Conservation (phyloP, 2,113 vertebrate species). For the Pionites leucogaster region DNA sequence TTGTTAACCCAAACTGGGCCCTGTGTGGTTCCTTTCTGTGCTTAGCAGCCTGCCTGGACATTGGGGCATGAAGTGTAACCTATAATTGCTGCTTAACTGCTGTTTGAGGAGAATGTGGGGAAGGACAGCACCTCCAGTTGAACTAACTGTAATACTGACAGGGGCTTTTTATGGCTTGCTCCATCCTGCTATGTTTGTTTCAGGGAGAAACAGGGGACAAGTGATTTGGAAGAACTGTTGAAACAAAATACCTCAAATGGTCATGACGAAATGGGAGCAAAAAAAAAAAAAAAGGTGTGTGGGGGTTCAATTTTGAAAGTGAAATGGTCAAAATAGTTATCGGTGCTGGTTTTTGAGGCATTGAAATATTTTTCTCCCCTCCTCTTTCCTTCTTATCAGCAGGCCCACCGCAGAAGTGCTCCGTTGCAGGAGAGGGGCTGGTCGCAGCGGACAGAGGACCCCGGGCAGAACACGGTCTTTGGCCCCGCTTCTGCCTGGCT, state of each 20-base stretch:
- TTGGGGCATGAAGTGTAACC: not conserved
- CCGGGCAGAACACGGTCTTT: not conserved
- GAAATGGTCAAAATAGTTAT: not conserved
- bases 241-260: not conserved
- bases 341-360: not conserved
- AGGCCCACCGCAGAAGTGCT: not conserved
- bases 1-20: not conserved
- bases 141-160: accelerated
- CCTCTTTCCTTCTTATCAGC: accelerated
- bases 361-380: accelerated
- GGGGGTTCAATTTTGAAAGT: not conserved
- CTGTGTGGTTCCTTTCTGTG: not conserved
- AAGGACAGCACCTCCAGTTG: not conserved
- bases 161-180: not conserved
- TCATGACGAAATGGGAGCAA: not conserved
- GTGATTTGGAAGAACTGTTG: not conserved
- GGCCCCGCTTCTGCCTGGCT: not conserved
- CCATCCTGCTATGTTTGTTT: not conserved
- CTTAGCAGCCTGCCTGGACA: not conserved
- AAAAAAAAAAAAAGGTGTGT: no score
- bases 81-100: not conserved
- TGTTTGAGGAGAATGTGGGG: not conserved
- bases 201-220: not conserved
- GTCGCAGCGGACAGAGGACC: not conserved
- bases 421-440: not conserved